Conservation (phyloP, 2,888 invertebrate species). For the Tenthredo mesomela region DNA sequence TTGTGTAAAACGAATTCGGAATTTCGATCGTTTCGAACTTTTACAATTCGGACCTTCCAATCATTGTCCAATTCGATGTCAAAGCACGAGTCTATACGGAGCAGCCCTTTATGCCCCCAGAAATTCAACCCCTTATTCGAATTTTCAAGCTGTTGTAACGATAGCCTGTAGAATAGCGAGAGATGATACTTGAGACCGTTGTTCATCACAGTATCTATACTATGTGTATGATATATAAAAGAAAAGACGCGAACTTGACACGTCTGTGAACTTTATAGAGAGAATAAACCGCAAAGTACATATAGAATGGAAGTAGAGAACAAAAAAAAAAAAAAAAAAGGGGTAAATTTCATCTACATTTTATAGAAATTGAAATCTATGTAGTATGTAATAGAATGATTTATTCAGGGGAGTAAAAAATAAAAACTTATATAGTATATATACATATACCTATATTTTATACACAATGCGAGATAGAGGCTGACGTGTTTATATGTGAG, state of each 20-base stretch:
- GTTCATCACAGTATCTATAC: neutral
- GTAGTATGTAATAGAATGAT: neutral
- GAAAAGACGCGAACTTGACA: slow-evolving; percentile 41
- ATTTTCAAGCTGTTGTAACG: slow-evolving; percentile 6
- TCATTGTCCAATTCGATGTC: too few relatives aligned
- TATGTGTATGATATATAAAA: neutral
- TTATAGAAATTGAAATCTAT: neutral
- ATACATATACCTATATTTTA: neutral
- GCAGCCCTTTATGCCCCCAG: neutral
- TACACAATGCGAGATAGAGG: neutral
- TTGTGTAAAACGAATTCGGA: too few relatives aligned
- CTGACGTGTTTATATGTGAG: neutral
- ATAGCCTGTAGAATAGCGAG: slow-evolving; percentile 12
- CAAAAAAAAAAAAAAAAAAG: neutral
- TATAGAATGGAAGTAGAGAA: neutral
- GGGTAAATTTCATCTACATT: neutral
- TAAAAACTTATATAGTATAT: neutral
- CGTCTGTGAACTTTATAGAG: slow-evolving; percentile 8
- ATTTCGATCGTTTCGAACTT: too few relatives aligned
- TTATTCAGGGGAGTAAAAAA: neutral
- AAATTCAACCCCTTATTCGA: neutral
- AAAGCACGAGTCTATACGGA: neutral
- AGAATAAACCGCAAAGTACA: neutral
- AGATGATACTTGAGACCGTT: slow-evolving; percentile 30
- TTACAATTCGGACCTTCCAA: too few relatives aligned